phyloP scores from a whole-genome alignment of 2,113 vertebrate genomes.

The Pseudois nayaur region DNA sequence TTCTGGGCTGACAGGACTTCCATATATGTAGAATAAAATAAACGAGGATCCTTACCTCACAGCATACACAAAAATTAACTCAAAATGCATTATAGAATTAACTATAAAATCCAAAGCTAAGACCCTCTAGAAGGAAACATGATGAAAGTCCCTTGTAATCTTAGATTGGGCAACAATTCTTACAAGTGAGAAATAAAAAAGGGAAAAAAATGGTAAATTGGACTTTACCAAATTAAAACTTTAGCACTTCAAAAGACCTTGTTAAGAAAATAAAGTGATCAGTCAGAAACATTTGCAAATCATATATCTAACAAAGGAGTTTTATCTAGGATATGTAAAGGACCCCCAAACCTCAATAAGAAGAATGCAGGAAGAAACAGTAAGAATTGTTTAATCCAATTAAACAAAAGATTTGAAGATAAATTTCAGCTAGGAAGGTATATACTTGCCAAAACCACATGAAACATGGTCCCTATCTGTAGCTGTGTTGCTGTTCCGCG shows the following conservation, averaged over 20 bases:
- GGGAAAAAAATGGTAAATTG: not conserved
- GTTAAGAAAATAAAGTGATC: not conserved
- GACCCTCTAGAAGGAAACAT: not conserved
- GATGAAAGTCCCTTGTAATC: not conserved
- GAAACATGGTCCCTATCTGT: not conserved
- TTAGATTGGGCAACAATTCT: too few species aligned
- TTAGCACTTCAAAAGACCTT: not conserved
- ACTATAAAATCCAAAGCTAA: not conserved
- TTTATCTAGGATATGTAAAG: not conserved
- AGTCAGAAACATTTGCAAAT: not conserved
- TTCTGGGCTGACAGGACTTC: rapidly evolving
- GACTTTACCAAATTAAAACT: not conserved
- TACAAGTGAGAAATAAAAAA: not conserved
- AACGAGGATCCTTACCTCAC: not conserved
- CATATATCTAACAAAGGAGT: not conserved
- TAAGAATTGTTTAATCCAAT: not conserved
- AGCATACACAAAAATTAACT: not conserved
- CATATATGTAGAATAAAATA: not conserved
- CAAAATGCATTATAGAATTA: not conserved
- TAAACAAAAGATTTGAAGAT: not conserved
- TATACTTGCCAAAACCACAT: rapidly evolving
- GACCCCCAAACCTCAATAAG: not conserved
- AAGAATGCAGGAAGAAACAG: not conserved
- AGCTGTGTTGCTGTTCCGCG: rapidly evolving
- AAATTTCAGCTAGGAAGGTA: not conserved